phyloP scores from a whole-genome alignment of 2,888 invertebrate species.

The Syritta pipiens region DNA sequence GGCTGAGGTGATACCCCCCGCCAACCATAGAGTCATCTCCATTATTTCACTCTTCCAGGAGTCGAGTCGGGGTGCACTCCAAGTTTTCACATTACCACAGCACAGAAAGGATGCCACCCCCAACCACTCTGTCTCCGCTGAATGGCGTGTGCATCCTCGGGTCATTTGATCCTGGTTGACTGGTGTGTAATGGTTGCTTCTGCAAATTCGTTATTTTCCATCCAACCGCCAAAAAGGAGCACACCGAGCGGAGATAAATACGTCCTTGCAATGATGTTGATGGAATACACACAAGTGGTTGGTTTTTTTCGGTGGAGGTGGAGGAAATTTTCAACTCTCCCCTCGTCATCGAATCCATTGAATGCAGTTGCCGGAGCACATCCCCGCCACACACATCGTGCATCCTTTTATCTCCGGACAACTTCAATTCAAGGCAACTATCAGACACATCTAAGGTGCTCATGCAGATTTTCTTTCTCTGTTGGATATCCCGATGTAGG shows the following conservation, averaged over 20 bases:
- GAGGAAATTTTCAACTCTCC: background rate
- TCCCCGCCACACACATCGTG: conserved; percentile 31
- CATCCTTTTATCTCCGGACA: conserved; percentile 39
- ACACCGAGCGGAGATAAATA: background rate
- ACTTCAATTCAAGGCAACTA: conserved; percentile 50
- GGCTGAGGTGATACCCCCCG: background rate
- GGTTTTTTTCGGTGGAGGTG: conserved; percentile 14
- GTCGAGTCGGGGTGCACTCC: no score
- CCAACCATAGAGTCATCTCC: conserved; percentile 46
- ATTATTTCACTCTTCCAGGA: conserved; percentile 55
- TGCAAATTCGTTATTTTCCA: conserved; percentile 44
- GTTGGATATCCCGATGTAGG: conserved; percentile 46
- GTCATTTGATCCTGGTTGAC: conserved; percentile 58
- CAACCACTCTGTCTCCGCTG: background rate
- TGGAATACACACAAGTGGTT: conserved; percentile 23
- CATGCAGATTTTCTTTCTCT: conserved; percentile 26
- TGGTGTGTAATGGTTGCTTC: conserved; percentile 16
- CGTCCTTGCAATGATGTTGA: conserved; percentile 28
- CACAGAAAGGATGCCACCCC: conserved; percentile 6
- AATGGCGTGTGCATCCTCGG: conserved; percentile 55
- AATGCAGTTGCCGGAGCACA: conserved; percentile 31
- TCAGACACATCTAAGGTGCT: conserved; percentile 44
- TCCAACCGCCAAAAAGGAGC: conserved; percentile 53
- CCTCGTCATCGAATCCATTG: conserved; percentile 31
- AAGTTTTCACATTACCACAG: conserved; percentile 35